These are phyloP conservation scores for Indicator maculatus DNA, from an alignment of 2,113 vertebrate genomes.

Conservation along the genomic window DNA sequence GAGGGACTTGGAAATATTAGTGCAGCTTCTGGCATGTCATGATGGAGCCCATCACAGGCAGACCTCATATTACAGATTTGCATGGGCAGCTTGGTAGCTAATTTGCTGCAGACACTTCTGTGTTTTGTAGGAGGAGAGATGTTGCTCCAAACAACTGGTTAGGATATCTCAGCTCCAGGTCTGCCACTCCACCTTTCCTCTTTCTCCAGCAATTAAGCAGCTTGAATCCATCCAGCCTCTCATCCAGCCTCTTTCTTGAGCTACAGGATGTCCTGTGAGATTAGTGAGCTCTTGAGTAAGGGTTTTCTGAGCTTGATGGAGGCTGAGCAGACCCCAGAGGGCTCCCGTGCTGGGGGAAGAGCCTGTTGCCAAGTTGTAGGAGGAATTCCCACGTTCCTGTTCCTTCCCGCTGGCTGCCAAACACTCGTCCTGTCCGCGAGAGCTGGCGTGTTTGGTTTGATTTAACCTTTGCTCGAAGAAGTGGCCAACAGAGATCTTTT, in stretches of 20 bases:
- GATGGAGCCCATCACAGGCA: background rate
- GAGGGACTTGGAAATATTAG: background rate
- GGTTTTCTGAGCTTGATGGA: conserved; percentile 16
- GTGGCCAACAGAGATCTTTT: background rate
- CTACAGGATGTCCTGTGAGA: conserved; percentile 31
- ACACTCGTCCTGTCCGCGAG: background rate
- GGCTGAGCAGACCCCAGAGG: conserved; percentile 24
- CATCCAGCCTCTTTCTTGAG: background rate
- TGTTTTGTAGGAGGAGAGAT: background rate
- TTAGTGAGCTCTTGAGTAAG: background rate
- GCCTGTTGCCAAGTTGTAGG: conserved; percentile 22
- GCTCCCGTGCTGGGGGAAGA: background rate
- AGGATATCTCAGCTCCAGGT: background rate
- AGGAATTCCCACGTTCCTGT: conserved; percentile 62
- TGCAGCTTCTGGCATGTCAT: rapidly evolving
- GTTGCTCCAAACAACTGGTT: background rate
- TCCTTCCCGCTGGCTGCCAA: conserved; percentile 52
- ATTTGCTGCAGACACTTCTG: background rate
- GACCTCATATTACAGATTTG: background rate
- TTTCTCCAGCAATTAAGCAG: background rate
- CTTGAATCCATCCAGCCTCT: background rate
- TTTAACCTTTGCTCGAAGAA: conserved; percentile 53
- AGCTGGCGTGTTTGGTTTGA: conserved; percentile 42
- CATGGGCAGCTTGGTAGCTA: rapidly evolving
- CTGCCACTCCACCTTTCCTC: background rate